These are phyloP conservation scores for Brachymystax lenok DNA, from an alignment of 2,797 vertebrate species.

Conservation along the genomic window DNA sequence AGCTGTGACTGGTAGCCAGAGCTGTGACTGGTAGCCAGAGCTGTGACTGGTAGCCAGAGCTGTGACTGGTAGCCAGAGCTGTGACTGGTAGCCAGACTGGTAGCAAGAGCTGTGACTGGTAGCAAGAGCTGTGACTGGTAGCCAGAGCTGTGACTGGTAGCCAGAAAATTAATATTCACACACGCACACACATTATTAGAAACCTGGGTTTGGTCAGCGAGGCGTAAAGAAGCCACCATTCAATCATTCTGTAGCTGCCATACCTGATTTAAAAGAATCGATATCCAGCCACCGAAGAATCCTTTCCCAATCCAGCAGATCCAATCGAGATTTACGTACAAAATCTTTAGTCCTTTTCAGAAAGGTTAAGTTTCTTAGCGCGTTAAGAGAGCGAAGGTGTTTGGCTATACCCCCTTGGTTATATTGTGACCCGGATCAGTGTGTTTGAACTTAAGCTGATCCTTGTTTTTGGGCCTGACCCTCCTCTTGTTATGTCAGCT, in stretches of 20 bases:
- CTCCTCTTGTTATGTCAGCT: no score
- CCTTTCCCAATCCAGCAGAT: constrained; percentile 47
- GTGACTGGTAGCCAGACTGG: no score
- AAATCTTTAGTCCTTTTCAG: constrained; percentile 62
- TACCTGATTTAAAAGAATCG: constrained; percentile 63
- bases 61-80: no score
- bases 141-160: no score
- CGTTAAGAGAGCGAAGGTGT: constrained; percentile 45
- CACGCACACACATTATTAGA: constrained; percentile 19
- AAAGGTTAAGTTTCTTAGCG: constrained; percentile 65
- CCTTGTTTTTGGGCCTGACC: constrained; percentile 66
- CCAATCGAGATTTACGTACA: constrained; percentile 77
- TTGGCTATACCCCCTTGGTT: constrained; percentile 69
- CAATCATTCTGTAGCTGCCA: no score
- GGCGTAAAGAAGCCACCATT: constrained; percentile 65
- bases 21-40: no score
- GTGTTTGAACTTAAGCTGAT: constrained; percentile 81
- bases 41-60: no score
- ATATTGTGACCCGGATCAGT: constrained; percentile 75
- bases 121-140: no score
- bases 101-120: no score
- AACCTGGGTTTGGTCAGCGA: constrained; percentile 71
- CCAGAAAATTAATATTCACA: not conserved
- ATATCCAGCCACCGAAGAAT: constrained; percentile 76
- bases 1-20: no score